Evolutionary conservation across 2,888 invertebrate species (phyloP), one percentile per base, ranked within the genome.

Genomic region (Idaea aversata): DNA sequence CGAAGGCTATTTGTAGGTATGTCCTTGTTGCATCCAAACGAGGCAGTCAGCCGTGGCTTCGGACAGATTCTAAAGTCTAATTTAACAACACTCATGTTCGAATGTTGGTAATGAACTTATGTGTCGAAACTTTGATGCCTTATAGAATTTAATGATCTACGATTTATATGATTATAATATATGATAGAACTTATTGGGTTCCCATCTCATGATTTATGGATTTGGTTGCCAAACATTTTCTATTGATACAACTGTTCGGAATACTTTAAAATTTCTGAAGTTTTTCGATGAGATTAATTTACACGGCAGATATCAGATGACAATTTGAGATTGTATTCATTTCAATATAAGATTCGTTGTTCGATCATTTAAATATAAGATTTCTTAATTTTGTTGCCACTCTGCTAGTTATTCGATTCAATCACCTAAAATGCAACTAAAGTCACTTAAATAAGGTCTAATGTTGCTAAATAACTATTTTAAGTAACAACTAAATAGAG

Each of bases 11-110:
- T 76, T 75, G 75, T 71, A 59, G 69, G 70, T 67, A 70, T 75
- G 83, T 86, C 85, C 86, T 84, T 86, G 77, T 82, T 81, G 70
- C 73, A 79, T 81, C 75, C 78, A 77, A 77, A 77, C 76, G 71
- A 76, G 70, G 61, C 77, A 78, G 72, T 81, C 74, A 75, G 70
- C 71, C 79, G 72, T 75, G 75, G 67, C 73, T 69, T 69, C 72
- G 75, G 74, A 76, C 47, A 74, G 62, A 69, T 65, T 63, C 57
- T 63, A 62, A 67, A 70, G 67, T 62, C 61, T 71, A 71, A 66
- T 66, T 70, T 73, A 72, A 68, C 59, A 59, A 59, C 34, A 5
- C 34, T 16, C 59, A 59, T 34, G 10, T 59, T 59, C 34, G 25
- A 58, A 58, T 58, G 36, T 36, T 10, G 47, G 47, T 47, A 13